Evolutionary conservation across 2,888 invertebrate genomes (phyloP).

Genomic region (Cryptocephalus primarius): DNA sequence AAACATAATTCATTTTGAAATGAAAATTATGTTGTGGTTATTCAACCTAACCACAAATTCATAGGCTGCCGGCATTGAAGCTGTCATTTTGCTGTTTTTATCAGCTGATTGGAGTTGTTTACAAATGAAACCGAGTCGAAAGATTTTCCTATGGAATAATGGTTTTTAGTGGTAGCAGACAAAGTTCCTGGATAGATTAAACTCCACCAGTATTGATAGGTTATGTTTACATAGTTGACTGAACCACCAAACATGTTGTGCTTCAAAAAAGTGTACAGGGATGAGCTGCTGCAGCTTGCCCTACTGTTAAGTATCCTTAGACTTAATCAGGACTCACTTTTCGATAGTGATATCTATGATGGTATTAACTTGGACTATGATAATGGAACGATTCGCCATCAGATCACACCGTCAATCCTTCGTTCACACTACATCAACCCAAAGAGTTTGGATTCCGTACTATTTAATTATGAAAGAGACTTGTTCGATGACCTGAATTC

Average conservation of each 20-base stretch:
- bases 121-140: slow-evolving; percentile 8
- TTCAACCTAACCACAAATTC: not conserved
- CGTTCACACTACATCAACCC: slow-evolving; percentile 57
- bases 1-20: not conserved
- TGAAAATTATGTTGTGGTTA: not conserved
- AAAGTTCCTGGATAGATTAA: not conserved
- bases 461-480: slow-evolving; percentile 60
- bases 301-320: slow-evolving; percentile 70
- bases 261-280: slow-evolving; percentile 70
- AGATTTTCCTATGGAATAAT: not conserved
- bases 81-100: slow-evolving; percentile 20
- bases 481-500: slow-evolving; percentile 64
- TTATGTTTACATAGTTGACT: slow-evolving; percentile 11
- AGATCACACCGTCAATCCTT: slow-evolving; percentile 46
- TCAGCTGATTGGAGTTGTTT: slow-evolving; percentile 23
- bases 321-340: slow-evolving; percentile 60
- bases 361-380: slow-evolving; percentile 41
- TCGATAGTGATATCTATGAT: slow-evolving; percentile 42
- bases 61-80: slow-evolving; percentile 19
- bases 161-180: not conserved
- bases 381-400: slow-evolving; percentile 59
- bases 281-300: slow-evolving; percentile 72
- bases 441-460: slow-evolving; percentile 58
- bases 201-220: slow-evolving; percentile 9
- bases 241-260: slow-evolving; percentile 51